These are phyloP conservation scores for Cotesia chilonis DNA, from an alignment of 1,140 invertebrate genomes.

Conservation along the genomic window DNA sequence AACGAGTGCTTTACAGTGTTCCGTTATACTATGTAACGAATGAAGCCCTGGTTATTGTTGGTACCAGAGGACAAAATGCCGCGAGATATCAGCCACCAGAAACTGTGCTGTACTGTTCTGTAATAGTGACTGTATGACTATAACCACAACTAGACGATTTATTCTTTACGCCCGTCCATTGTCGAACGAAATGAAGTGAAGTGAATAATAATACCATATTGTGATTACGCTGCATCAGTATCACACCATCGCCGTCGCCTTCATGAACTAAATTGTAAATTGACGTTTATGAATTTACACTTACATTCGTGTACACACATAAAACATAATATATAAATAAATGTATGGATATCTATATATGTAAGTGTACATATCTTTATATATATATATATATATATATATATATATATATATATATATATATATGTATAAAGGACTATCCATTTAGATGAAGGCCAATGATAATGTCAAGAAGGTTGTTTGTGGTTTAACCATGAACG, in stretches of 20 bases:
- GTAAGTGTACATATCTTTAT: background rate
- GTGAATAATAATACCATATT: background rate
- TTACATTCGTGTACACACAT: too few relatives aligned
- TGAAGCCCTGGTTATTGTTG: background rate
- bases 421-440: background rate
- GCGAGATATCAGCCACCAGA: background rate
- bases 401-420: too few relatives aligned
- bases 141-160: background rate
- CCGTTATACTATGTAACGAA: too few relatives aligned
- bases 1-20: too few relatives aligned
- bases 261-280: background rate
- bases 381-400: too few relatives aligned
- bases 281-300: background rate
- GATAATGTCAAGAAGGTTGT: slow-evolving; percentile 12
- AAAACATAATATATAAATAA: background rate
- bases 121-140: too few relatives aligned
- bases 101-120: too few relatives aligned
- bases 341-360: background rate
- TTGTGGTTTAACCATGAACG: background rate
- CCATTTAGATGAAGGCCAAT: background rate
- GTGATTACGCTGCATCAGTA: slow-evolving; percentile 1
- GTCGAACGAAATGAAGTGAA: background rate
- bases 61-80: background rate
- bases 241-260: background rate
- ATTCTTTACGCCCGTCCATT: background rate